Base-by-base conservation (phyloP, 2,113 vertebrate genomes). In the Megaceryle maxima region DNA sequence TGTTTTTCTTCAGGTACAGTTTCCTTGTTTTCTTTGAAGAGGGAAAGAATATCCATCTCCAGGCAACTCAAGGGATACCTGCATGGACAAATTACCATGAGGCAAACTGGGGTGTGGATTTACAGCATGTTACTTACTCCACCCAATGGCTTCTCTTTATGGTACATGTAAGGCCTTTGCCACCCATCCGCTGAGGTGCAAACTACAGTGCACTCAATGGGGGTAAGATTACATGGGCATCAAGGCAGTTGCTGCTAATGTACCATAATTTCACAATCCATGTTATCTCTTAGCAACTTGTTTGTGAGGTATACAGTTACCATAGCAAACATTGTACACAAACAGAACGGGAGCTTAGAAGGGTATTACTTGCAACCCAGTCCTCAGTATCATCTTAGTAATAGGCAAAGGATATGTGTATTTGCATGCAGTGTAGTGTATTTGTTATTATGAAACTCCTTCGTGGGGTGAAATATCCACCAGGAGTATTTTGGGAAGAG, bases 41-140 rank as follows among this genome's bases (percentile, higher is more conserved):
- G 37, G 39, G 29, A 70, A 73, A 67, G 82, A 95, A 83, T 55
- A 67, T 75, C 82, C 70, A 76, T 96, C 87, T 96, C 72, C 68
- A 76, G 68, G 75, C 90, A 94, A 94, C 63, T 33, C 0, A 24
- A 70, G 73, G 73, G 33, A 73, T 44, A 72, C 43, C 25, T 88
- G 37, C 35, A 37, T 41, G 62, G 50, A 64, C 66, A 92, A 94
- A 96, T 82, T 92, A 44, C 43, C 55, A 28, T 85, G 89, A 79
- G 66, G 78, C 66, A 95, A 94, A 50, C 56, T 87, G 69, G 92
- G 91, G 89, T 94, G 91, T 91, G 94, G 89, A 89, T 95, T 94
- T 72, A 82, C 74, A 91, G 62, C 16, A 7, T 31, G 89, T 87
- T 72, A 60, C 43, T 46, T 81, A 6, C 94, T 81, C 92, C 93